phyloP scores from a whole-genome alignment of 1,140 invertebrate genomes.

The Samia ricini region DNA sequence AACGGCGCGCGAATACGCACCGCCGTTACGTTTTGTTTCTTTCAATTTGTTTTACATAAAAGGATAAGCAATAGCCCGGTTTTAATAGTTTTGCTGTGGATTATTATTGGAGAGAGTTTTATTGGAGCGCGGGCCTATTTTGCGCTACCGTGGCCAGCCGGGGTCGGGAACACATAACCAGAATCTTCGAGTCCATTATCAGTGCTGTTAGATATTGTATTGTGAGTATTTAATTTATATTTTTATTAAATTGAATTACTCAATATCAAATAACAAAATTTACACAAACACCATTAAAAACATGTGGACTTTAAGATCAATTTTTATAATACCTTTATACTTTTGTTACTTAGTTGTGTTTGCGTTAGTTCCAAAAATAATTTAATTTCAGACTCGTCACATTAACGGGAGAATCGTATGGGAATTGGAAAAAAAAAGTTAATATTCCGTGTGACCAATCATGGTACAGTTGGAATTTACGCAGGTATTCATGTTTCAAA shows the following conservation, averaged over 20 bases:
- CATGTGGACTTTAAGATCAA: neutral
- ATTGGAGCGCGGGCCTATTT: constrained; percentile 43
- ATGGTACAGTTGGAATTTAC: constrained; percentile 68
- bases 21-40: constrained; percentile 70
- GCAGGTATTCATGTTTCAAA: constrained; percentile 62
- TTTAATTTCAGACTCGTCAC: constrained; percentile 71
- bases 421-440: constrained; percentile 47
- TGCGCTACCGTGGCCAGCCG: constrained; percentile 66
- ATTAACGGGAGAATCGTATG: constrained; percentile 57
- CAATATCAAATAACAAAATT: neutral
- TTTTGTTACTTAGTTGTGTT: constrained; percentile 3
- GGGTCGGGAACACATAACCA: constrained; percentile 68
- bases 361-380: constrained; percentile 40
- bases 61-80: constrained; percentile 66
- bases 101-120: constrained; percentile 39
- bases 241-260: neutral
- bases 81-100: constrained; percentile 58
- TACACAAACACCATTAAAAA: neutral
- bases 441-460: constrained; percentile 49
- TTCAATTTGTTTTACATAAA: constrained; percentile 75
- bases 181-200: constrained; percentile 74
- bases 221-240: constrained; percentile 59
- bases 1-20: constrained; percentile 58
- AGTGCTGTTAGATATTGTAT: constrained; percentile 75
- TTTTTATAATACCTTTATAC: neutral